phyloP scores from a whole-genome alignment of 2,888 invertebrate genomes.

The Lysandra coridon region DNA sequence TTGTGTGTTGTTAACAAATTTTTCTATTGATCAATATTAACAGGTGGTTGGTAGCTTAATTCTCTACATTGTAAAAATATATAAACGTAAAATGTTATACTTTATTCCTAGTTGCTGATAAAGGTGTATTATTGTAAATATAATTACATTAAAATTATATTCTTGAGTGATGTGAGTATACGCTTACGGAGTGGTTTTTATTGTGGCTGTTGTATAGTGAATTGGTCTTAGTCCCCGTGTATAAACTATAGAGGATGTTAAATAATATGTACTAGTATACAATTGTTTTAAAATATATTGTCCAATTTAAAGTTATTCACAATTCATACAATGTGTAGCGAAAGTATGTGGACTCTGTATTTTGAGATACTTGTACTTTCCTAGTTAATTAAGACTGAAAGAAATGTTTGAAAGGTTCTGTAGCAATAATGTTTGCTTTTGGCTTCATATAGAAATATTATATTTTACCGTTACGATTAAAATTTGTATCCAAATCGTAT shows the following conservation, averaged over 20 bases:
- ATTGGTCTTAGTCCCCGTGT: not conserved
- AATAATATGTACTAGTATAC: not conserved
- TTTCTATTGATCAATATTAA: not conserved
- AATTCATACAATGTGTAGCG: not conserved
- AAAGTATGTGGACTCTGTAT: not conserved
- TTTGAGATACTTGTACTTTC: not conserved
- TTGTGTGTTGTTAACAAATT: not conserved
- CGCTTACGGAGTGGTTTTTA: slow-evolving; percentile 1
- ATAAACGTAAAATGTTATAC: not conserved
- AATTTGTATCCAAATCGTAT: not conserved
- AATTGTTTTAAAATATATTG: not conserved
- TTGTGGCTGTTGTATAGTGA: not conserved
- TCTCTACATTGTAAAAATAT: not conserved
- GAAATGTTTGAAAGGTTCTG: not conserved
- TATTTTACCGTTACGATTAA: not conserved
- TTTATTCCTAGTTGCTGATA: slow-evolving; percentile 4
- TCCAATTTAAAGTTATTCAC: not conserved
- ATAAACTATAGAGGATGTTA: not conserved
- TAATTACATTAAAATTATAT: not conserved
- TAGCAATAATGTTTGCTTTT: slow-evolving; percentile 26
- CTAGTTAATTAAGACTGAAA: slow-evolving; percentile 25
- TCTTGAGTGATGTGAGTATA: slow-evolving; percentile 25
- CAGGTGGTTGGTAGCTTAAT: slow-evolving; percentile 13
- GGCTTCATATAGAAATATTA: not conserved
- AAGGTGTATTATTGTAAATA: not conserved